phyloP scores from a whole-genome alignment of 2,113 vertebrate genomes.

The Peucedramus taeniatus region DNA sequence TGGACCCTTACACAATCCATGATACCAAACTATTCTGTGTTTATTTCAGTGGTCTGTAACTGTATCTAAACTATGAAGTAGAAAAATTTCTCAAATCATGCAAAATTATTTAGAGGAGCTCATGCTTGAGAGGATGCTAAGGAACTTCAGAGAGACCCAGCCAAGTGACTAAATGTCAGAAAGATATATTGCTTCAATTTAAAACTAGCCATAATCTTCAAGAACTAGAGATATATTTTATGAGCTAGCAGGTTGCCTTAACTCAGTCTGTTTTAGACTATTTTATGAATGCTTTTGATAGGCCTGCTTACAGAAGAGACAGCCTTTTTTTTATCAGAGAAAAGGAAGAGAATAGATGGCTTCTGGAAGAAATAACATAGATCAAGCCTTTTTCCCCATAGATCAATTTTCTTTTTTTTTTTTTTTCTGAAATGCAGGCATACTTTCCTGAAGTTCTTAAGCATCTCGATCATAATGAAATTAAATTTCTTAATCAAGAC shows the following conservation, averaged over 20 bases:
- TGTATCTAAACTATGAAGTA: background rate
- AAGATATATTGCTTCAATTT: background rate
- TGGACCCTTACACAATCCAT: background rate
- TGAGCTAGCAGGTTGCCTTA: background rate
- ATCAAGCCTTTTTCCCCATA: background rate
- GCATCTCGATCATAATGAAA: background rate
- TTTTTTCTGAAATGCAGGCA: background rate
- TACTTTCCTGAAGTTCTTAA: background rate
- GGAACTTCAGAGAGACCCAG: background rate
- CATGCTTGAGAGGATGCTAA: background rate
- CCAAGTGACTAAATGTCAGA: background rate
- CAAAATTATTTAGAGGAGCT: background rate
- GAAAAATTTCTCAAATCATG: background rate
- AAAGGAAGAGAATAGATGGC: background rate
- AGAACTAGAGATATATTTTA: background rate
- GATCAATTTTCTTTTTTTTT: background rate
- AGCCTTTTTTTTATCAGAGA: background rate
- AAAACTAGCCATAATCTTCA: background rate
- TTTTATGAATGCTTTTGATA: background rate
- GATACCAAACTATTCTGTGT: background rate
- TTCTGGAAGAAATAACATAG: background rate
- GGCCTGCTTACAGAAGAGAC: background rate
- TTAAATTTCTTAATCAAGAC: background rate
- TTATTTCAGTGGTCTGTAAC: background rate
- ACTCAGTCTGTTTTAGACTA: background rate